Evolutionary conservation across 1,140 invertebrate genomes (phyloP), one percentile per base, ranked within the genome.

Genomic region (Anastrepha obliqua): DNA sequence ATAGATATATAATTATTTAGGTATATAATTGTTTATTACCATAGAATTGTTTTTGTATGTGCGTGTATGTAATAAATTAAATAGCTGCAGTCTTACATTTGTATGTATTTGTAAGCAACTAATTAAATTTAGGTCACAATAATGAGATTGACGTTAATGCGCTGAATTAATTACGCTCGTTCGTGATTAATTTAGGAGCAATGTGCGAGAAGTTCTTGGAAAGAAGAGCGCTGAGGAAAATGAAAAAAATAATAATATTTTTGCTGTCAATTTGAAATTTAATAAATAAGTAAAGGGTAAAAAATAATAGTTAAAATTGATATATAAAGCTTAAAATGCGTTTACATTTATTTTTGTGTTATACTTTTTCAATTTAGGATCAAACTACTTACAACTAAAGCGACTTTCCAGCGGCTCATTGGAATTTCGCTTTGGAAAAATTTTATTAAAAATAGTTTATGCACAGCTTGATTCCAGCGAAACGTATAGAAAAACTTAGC

Each of bases 341-440:
- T 44, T n/a, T 51, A n/a, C 20, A 15, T 47, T 67, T 9, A 55
- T 39, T 87, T 17, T 51, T 62, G 9, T 3, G 15, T n/a, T 47
- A 62, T 29, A 70, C n/a, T n/a, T n/a, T n/a, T n/a, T 51, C 29
- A 29, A 39, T 51, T 44, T 78, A 87, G 59, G 44, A 11, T 42
- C 1, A 74, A 87, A 59, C 20, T 87, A 47, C 17, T 60, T 64
- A 47, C 4, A 74, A 74, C 85, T 58, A 88, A 88, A 88, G 70
- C 88, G 86, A 42, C 20, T 62, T 88, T 81, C 86, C 86, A 88
- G 86, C 86, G 88, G 88, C 88, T 88, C 88, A 88, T 88, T 88
- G 74, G 88, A 87, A 88, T 74, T 51, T 15, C 86, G 88, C 86
- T 88, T 88, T 88, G 58, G 87, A 39, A 67, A 42, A 0, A 29